phyloP scores from a whole-genome alignment of 2,113 vertebrate species.

The Raja brachyura region DNA sequence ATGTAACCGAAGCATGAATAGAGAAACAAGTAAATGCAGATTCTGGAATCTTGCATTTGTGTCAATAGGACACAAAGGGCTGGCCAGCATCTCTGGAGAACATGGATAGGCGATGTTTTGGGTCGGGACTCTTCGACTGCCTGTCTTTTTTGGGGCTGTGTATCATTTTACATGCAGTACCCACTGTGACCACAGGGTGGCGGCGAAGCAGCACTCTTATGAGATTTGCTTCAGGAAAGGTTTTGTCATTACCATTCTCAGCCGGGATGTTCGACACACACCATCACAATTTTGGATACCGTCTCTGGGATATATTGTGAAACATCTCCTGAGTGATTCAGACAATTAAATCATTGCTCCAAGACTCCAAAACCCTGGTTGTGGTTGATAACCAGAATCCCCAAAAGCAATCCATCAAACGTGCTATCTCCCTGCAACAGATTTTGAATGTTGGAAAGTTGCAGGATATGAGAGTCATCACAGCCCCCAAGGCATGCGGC shows the following conservation, averaged over 20 bases:
- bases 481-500: not conserved
- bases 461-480: not conserved
- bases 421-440: not conserved
- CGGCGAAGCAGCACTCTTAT: not conserved
- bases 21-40: too few relatives aligned
- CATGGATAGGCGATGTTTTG: too few relatives aligned
- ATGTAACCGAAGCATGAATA: too few relatives aligned
- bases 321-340: not conserved
- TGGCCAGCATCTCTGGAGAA: not conserved
- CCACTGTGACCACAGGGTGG: not conserved
- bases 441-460: not conserved
- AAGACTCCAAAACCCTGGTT: not conserved
- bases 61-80: too few relatives aligned
- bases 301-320: not conserved
- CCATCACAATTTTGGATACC: not conserved
- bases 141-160: too few relatives aligned
- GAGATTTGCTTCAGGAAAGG: not conserved
- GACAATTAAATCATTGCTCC: constrained; percentile 22
- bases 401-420: not conserved
- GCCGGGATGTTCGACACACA: not conserved
- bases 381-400: not conserved
- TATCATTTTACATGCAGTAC: not conserved
- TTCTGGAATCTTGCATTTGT: too few relatives aligned
- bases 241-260: not conserved
- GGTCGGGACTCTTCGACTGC: too few relatives aligned